Percentiles rank a stretch among this genome's conserved stretches.
These are phyloP conservation scores for Heterotis niloticus DNA, from an alignment of 2,113 vertebrate genomes.

Conservation along the genomic window DNA sequence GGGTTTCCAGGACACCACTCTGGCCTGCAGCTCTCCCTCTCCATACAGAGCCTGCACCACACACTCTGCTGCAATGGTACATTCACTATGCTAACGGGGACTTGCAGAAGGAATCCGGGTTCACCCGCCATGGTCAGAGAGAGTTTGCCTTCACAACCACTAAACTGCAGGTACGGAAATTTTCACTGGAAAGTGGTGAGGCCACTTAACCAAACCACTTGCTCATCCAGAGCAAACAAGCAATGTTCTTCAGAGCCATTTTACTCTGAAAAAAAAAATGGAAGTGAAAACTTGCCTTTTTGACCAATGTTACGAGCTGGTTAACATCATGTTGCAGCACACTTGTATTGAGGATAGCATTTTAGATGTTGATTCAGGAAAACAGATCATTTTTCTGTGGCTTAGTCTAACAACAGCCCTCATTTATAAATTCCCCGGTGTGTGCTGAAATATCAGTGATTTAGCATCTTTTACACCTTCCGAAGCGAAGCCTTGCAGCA, in stretches of 20 bases:
- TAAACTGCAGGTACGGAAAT: conserved; percentile 18
- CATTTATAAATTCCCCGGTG: conserved; percentile 40
- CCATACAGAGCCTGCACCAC: too few species aligned
- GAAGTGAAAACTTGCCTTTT: not conserved
- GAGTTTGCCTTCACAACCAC: not conserved
- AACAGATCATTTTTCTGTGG: conserved; percentile 34
- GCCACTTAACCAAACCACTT: too few species aligned
- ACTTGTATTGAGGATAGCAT: conserved; percentile 2
- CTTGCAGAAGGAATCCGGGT: not conserved
- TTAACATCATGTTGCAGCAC: not conserved
- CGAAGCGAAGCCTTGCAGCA: conserved; percentile 19
- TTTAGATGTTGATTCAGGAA: conserved; percentile 6
- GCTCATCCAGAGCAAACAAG: not conserved
- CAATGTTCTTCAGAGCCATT: not conserved
- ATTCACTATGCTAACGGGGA: too few species aligned
- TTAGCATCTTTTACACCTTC: conserved; percentile 45
- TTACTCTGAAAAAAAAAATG: not conserved
- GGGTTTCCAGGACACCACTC: not conserved
- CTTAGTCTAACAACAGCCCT: conserved; percentile 24
- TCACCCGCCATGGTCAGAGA: not conserved
- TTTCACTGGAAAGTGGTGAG: conserved; percentile 3
- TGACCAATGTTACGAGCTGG: not conserved
- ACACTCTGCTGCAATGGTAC: too few species aligned
- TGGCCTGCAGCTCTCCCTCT: too few species aligned
- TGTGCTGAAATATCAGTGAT: conserved; percentile 39